Evolutionary conservation across 2,797 vertebrate species (phyloP).

Genomic region (Neosilurus hyrtlii): DNA sequence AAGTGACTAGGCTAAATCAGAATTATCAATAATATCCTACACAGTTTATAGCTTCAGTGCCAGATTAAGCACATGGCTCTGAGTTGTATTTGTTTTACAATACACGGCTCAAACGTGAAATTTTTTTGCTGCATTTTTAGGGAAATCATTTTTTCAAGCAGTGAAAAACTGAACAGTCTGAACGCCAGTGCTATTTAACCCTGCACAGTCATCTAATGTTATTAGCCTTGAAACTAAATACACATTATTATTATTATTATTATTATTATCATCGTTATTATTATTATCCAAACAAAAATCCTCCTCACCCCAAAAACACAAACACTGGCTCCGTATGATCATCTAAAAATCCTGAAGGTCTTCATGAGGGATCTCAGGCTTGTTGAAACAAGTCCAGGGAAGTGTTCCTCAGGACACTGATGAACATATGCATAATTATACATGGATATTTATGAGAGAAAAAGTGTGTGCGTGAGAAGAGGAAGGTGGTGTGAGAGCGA

Average conservation of each 20-base stretch:
- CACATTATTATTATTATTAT: neutral
- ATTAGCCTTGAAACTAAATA: neutral
- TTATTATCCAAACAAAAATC: slow-evolving; percentile 1
- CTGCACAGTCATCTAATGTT: neutral
- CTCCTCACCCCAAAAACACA: neutral
- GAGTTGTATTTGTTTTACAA: neutral
- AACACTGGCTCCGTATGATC: neutral
- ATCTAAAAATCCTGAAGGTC: neutral
- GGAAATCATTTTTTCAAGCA: neutral
- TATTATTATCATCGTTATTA: too few species aligned
- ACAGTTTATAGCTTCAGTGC: neutral
- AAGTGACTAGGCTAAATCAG: neutral
- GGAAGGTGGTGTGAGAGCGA: neutral
- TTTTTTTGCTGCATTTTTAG: neutral
- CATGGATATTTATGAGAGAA: slow-evolving; percentile 34
- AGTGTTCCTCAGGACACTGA: neutral
- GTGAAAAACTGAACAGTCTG: neutral
- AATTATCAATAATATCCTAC: neutral
- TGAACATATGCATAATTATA: slow-evolving; percentile 19
- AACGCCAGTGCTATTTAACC: neutral
- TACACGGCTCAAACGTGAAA: neutral
- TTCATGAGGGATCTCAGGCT: neutral
- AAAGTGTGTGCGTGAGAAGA: slow-evolving; percentile 24
- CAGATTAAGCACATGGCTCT: neutral
- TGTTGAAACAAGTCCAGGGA: neutral